These are phyloP conservation scores for Chelon labrosus DNA, from an alignment of 2,797 vertebrate species.

Conservation along the genomic window DNA sequence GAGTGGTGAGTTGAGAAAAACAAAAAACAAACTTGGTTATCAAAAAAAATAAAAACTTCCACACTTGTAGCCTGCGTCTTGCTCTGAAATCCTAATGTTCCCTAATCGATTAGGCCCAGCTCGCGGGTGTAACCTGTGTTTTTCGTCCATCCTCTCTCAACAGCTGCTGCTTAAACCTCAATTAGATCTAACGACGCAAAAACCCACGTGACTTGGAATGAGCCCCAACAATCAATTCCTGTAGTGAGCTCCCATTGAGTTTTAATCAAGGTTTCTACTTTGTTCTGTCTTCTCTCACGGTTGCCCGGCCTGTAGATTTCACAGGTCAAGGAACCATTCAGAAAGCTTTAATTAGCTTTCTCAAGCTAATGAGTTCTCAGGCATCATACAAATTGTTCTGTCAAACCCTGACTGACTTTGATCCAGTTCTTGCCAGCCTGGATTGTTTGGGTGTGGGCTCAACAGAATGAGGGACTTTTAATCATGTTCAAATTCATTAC, in stretches of 20 bases:
- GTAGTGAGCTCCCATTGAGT: conserved; percentile 67
- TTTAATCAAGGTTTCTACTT: conserved; percentile 77
- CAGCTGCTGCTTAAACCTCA: conserved; percentile 36
- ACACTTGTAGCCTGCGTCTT: neutral
- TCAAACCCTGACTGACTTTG: conserved; percentile 79
- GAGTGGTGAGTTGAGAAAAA: neutral
- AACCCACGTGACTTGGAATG: conserved; percentile 45
- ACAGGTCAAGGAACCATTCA: conserved; percentile 81
- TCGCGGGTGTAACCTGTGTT: conserved; percentile 23
- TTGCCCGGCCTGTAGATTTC: conserved; percentile 69
- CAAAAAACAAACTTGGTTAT: neutral
- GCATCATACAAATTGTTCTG: conserved; percentile 81
- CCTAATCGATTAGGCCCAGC: conserved; percentile 24
- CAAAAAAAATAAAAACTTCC: neutral
- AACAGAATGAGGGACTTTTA: conserved; percentile 68
- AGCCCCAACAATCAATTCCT: conserved; percentile 70
- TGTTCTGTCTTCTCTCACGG: conserved; percentile 64
- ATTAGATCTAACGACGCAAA: conserved; percentile 29
- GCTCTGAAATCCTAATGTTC: neutral
- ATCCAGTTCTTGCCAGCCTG: conserved; percentile 64
- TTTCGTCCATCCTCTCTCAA: conserved; percentile 16
- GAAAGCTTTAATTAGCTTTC: conserved; percentile 81
- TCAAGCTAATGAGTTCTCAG: conserved; percentile 77
- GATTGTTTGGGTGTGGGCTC: conserved; percentile 74
- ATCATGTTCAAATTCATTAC: conserved; percentile 80